Conservation (phyloP, 2,888 invertebrate species). For the Tetropium fuscum region DNA sequence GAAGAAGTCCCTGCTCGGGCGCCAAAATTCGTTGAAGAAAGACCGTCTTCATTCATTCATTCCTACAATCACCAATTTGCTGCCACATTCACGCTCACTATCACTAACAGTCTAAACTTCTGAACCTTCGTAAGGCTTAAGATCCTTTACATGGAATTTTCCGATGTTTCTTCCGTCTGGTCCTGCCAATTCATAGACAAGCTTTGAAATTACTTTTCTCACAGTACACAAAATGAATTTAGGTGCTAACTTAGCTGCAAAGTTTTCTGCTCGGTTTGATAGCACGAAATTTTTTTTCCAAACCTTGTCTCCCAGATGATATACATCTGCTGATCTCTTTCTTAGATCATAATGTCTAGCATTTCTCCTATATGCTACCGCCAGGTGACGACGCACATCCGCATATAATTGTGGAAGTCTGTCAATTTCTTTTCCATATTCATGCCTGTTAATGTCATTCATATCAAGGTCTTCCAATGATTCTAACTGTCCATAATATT, state of each 20-base stretch:
- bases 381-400: slow-evolving; percentile 9
- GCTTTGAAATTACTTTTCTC: slow-evolving; percentile 22
- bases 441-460: background rate
- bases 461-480: slow-evolving; percentile 10
- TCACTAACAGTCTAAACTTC: no score
- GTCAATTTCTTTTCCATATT: slow-evolving; percentile 13
- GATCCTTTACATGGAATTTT: slow-evolving; percentile 24
- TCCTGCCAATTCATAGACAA: slow-evolving; percentile 19
- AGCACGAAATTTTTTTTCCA: slow-evolving; percentile 22
- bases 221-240: slow-evolving; percentile 21
- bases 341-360: slow-evolving; percentile 13
- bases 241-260: slow-evolving; percentile 24
- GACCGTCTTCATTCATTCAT: no score
- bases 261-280: slow-evolving; percentile 17
- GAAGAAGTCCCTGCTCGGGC: no score
- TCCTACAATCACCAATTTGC: no score
- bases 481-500: slow-evolving; percentile 27
- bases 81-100: no score
- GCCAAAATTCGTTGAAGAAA: no score
- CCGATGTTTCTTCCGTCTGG: slow-evolving; percentile 14
- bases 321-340: slow-evolving; percentile 12
- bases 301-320: slow-evolving; percentile 28
- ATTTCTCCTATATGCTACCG: slow-evolving; percentile 7
- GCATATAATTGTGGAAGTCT: slow-evolving; percentile 7
- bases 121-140: slow-evolving; percentile 14